Percentiles rank a stretch among this genome's conserved stretches.
Evolutionary conservation across 2,113 vertebrate genomes (phyloP).

Genomic region (Lepisosteus oculatus): DNA sequence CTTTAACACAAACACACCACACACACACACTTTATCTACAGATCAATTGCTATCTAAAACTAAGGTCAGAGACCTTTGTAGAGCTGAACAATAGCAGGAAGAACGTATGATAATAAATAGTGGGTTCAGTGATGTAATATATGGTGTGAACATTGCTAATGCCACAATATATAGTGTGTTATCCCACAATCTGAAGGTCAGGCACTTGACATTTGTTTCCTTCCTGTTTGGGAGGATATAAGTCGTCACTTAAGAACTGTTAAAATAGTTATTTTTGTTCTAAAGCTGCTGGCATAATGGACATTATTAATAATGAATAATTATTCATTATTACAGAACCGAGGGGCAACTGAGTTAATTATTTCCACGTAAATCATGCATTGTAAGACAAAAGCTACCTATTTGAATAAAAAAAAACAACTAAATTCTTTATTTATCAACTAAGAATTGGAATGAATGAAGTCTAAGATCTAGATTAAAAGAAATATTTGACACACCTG

Average conservation of each 20-base stretch:
- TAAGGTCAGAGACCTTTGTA: slow-evolving; percentile 37
- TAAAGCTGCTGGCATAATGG: slow-evolving; percentile 3
- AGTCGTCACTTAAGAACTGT: slow-evolving; percentile 33
- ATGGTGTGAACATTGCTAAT: slow-evolving; percentile 34
- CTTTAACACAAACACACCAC: neutral
- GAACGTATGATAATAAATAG: slow-evolving; percentile 40
- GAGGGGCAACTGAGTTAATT: neutral
- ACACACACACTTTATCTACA: slow-evolving; percentile 8
- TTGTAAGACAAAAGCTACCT: too few species aligned
- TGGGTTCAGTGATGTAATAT: slow-evolving; percentile 42
- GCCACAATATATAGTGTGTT: slow-evolving; percentile 22
- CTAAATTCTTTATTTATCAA: too few species aligned
- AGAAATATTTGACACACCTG: too few species aligned
- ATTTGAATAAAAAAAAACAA: too few species aligned
- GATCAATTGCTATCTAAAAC: slow-evolving; percentile 4
- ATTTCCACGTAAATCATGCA: neutral
- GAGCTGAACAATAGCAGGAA: slow-evolving; percentile 50
- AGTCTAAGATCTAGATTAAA: too few species aligned
- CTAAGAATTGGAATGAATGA: too few species aligned
- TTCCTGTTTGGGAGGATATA: slow-evolving; percentile 40
- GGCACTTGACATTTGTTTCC: slow-evolving; percentile 38
- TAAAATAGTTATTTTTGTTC: slow-evolving; percentile 23
- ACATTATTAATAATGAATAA: too few species aligned
- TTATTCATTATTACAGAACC: too few species aligned
- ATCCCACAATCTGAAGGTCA: slow-evolving; percentile 36